A percentile compares a stretch with the other conserved stretches of the same genome.
Conservation (phyloP, 2,888 invertebrate genomes). For the Ptychoptera albimana region DNA sequence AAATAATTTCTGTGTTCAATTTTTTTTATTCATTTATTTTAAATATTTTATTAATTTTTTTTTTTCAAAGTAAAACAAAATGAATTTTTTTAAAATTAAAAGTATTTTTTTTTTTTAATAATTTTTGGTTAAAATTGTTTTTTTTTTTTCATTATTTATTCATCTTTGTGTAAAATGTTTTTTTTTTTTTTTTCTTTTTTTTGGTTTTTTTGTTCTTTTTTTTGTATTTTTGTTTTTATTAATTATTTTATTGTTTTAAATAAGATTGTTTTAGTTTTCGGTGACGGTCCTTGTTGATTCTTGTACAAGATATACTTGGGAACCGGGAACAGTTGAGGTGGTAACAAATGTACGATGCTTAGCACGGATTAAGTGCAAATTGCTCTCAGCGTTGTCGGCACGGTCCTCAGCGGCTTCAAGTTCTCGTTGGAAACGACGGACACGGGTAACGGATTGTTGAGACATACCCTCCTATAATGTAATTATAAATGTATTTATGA, state of each 20-base stretch:
- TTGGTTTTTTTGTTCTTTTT: conserved; percentile 3
- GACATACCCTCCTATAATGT: conserved; percentile 69
- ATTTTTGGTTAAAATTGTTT: conserved; percentile 1
- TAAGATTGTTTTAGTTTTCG: conserved; percentile 8
- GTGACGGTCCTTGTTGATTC: conserved; percentile 52
- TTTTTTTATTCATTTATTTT: too few species aligned
- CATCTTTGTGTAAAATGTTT: not conserved
- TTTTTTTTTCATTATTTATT: not conserved
- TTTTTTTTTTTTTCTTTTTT: not conserved
- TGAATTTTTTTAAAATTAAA: not conserved
- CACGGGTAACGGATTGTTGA: conserved; percentile 83
- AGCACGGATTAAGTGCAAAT: conserved; percentile 86
- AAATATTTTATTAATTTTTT: too few species aligned
- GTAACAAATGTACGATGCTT: conserved; percentile 97
- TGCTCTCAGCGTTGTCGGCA: conserved; percentile 88
- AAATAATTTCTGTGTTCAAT: too few species aligned
- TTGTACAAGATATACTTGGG: conserved; percentile 80
- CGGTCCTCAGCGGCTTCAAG: conserved; percentile 95
- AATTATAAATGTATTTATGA: not conserved
- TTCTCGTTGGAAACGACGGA: conserved; percentile 96
- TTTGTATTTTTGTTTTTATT: conserved; percentile 2
- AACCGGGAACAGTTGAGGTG: conserved; percentile 82
- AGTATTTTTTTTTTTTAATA: conserved; percentile 3
- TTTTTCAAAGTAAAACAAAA: too few species aligned
- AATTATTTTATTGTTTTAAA: not conserved